Evolutionary conservation across 2,888 invertebrate species (phyloP), one percentile per base, ranked within the genome.

Genomic region (Horisme vitalbata): DNA sequence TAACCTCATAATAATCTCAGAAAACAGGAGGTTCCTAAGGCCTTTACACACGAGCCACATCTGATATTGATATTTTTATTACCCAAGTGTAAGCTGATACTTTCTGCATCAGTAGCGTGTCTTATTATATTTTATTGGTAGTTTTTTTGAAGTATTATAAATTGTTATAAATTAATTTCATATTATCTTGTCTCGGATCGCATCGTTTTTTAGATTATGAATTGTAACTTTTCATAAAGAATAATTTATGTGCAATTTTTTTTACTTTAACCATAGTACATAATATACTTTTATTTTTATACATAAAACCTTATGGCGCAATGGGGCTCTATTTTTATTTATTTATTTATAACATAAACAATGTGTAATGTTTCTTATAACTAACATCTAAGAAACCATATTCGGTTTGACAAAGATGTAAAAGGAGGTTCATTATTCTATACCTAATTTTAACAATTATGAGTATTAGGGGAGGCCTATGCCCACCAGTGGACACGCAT

Each of bases 21-120:
- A 34, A 32, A 44, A 30, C 12, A 23, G 26, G n/a, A 35, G 28
- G 10, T 26, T 21, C 26, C 21, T 27, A 10, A 27, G 18, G 11
- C 20, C 15, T 10, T 9, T 27, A 39, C n/a, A 9, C 23, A 14
- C 33, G 24, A 45, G 28, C 37, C 30, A 33, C 11, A 38, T 55
- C 41, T 49, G 55, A 52, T 45, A 49, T 61, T 61, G 75, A 80
- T 80, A 81, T 74, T 79, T 80, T 78, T 79, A 79, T 79, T 66
- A 63, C 54, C 51, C 51, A 41, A 15, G 58, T 58, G 81, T 74
- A 81, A 83, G 61, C 35, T 66, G 75, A 82, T 75, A 81, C 75
- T 63, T 64, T 63, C 55, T 54, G 55, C 57, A 65, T 73, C 79
- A 61, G 82, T 80, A 82, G 82, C 80, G 45, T 54, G 51, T 39